These are phyloP conservation scores for Capromys pilorides DNA, from an alignment of 2,797 vertebrate species.

Conservation along the genomic window DNA sequence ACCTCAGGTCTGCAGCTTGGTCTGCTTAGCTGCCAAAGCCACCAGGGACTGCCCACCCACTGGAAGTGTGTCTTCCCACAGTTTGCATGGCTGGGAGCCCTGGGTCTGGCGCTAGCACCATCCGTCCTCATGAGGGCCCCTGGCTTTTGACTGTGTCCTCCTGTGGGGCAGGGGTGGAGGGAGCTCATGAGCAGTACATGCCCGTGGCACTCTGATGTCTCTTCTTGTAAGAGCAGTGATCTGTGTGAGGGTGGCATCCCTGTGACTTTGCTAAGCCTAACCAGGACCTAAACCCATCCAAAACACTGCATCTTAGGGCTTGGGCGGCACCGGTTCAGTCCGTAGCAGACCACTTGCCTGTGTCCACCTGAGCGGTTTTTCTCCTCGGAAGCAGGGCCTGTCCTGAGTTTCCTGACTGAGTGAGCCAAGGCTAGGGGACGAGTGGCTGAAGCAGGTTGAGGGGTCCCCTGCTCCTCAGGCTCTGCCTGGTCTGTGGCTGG, in stretches of 20 bases:
- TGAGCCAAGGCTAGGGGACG: neutral
- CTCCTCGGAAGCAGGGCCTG: neutral
- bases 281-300: neutral
- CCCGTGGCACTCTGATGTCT: neutral
- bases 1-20: neutral
- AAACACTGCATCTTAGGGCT: too few species aligned
- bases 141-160: neutral
- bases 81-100: neutral
- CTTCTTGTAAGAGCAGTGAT: neutral
- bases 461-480: rapidly evolving
- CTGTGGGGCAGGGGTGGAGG: rapidly evolving
- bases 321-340: neutral
- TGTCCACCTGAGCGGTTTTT: rapidly evolving
- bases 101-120: too few species aligned
- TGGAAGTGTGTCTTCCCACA: neutral
- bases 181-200: too few species aligned
- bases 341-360: neutral
- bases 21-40: rapidly evolving
- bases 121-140: neutral
- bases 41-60: rapidly evolving
- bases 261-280: neutral
- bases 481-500: neutral
- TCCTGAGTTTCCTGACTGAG: neutral
- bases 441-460: too few species aligned
- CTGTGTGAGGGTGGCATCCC: neutral